Percentiles rank a stretch among this genome's conserved stretches.
These are phyloP conservation scores for Marasmarcha lunaedactyla DNA, from an alignment of 2,888 invertebrate species.

Conservation along the genomic window DNA sequence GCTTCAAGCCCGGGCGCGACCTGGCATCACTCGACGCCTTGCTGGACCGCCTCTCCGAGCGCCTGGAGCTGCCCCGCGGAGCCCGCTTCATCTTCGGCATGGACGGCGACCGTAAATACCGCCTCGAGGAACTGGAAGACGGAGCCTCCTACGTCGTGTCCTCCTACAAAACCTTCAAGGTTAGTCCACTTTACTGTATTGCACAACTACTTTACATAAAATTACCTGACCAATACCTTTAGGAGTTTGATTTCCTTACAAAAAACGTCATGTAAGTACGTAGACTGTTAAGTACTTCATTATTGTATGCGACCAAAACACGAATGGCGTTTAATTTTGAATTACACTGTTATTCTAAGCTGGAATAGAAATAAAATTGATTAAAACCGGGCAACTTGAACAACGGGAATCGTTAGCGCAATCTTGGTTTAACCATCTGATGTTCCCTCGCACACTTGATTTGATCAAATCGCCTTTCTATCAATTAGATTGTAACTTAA, in stretches of 20 bases:
- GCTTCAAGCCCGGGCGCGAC: conserved; percentile 89
- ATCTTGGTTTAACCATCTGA: conserved; percentile 4
- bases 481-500: no score
- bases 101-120: conserved; percentile 88
- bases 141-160: conserved; percentile 95
- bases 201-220: conserved; percentile 3
- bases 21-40: conserved; percentile 88
- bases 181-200: conserved; percentile 29
- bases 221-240: not conserved
- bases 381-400: no score
- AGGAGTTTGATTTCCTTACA: not conserved
- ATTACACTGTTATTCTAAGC: no score
- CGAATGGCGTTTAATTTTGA: no score
- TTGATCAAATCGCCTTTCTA: not conserved
- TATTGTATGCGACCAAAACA: no score
- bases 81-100: conserved; percentile 92
- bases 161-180: conserved; percentile 92
- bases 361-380: no score
- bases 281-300: no score
- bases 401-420: no score
- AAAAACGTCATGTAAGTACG: not conserved
- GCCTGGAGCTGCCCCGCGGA: conserved; percentile 88
- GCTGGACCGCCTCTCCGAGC: conserved; percentile 86
- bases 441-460: conserved; percentile 7
- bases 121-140: conserved; percentile 88